Evolutionary conservation across 1,140 invertebrate species (phyloP).

Genomic region (Galendromus occidentalis): DNA sequence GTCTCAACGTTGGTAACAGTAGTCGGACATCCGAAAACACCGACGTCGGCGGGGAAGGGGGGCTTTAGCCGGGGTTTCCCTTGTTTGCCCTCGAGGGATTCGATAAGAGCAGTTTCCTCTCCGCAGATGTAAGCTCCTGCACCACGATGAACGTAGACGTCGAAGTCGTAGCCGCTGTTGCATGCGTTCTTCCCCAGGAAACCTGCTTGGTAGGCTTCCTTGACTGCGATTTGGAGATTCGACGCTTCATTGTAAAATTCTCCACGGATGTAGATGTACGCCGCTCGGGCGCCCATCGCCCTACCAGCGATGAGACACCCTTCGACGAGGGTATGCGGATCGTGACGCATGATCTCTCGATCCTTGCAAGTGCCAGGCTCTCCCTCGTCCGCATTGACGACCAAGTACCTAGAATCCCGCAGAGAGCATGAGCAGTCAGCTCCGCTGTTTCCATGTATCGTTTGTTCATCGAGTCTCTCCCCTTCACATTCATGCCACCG

Average conservation of each 20-base stretch:
- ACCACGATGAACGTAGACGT: constrained; percentile 91
- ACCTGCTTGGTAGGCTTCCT: constrained; percentile 75
- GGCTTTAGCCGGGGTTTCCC: constrained; percentile 96
- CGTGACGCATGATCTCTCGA: constrained; percentile 92
- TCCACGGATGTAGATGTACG: constrained; percentile 97
- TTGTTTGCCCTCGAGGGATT: constrained; percentile 95
- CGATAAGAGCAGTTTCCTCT: constrained; percentile 96
- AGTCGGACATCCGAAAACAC: constrained; percentile 93
- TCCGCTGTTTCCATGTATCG: too few species aligned
- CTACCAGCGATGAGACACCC: constrained; percentile 85
- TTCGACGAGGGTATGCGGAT: constrained; percentile 94
- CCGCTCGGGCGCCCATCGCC: constrained; percentile 80
- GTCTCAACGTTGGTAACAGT: constrained; percentile 98
- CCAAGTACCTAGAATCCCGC: constrained; percentile 91
- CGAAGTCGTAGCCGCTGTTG: constrained; percentile 91
- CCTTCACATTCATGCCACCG: too few species aligned
- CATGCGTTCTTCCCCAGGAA: constrained; percentile 93
- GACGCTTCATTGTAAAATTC: constrained; percentile 99
- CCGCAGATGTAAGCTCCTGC: constrained; percentile 99
- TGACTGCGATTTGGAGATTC: constrained; percentile 94
- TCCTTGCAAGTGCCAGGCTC: constrained; percentile 99
- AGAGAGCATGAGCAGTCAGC: too few species aligned
- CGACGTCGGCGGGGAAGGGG: constrained; percentile 95
- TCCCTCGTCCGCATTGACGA: constrained; percentile 96
- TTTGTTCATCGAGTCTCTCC: too few species aligned